Conservation (phyloP, 2,797 vertebrate species). For the Somateria mollissima region DNA sequence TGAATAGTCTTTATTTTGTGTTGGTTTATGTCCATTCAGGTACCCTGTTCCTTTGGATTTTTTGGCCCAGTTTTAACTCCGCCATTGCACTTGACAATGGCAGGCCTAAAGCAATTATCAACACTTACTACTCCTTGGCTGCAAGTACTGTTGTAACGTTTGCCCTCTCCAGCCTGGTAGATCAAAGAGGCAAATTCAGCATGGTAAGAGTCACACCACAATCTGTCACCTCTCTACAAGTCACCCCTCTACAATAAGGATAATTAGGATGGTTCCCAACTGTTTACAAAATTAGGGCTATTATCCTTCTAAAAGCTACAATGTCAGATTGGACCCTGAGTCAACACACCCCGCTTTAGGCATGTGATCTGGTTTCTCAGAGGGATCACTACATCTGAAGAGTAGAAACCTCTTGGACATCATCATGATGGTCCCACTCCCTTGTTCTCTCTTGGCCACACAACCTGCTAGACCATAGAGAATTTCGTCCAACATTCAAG, state of each 20-base stretch:
- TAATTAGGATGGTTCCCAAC: neutral
- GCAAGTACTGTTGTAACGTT: slow-evolving; percentile 88
- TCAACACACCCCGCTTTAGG: neutral
- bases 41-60: slow-evolving; percentile 94
- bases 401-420: neutral
- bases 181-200: slow-evolving; percentile 89
- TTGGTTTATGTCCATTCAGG: slow-evolving; percentile 76
- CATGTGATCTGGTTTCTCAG: neutral
- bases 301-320: neutral
- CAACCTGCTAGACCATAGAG: neutral
- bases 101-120: slow-evolving; percentile 85
- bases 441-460: neutral
- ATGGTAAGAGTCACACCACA: slow-evolving; percentile 84
- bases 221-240: neutral
- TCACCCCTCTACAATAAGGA: neutral
- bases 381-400: neutral
- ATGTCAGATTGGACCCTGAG: neutral
- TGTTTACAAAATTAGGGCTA: neutral
- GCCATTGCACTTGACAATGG: slow-evolving; percentile 78
- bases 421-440: neutral
- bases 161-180: slow-evolving; percentile 89
- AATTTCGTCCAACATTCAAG: neutral
- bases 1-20: neutral
- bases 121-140: slow-evolving; percentile 93
- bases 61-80: slow-evolving; percentile 98